Evolutionary conservation across 1,140 invertebrate genomes (phyloP), one percentile per base, ranked within the genome.

Genomic region (Meloidogyne hapla): DNA sequence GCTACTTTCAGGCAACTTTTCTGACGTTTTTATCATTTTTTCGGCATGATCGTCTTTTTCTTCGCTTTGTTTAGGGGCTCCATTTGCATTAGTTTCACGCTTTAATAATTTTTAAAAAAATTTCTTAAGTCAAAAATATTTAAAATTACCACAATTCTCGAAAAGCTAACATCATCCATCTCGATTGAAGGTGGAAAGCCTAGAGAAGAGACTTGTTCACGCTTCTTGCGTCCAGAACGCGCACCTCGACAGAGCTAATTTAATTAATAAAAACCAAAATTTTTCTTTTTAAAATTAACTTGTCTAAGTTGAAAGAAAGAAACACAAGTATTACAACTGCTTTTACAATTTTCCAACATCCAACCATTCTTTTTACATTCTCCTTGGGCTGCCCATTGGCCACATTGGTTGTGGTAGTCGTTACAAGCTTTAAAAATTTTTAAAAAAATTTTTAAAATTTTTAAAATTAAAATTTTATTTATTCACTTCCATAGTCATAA

Each of bases 281-380:
- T 9, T 3, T 21, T 45, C 26, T 56, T 6, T 69, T 21, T 42
- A 23, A 0, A 69, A 69, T 42, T 69, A 26, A 78, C 63, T 71
- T 78, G 78, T 42, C 77, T 38, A 18, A 78, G 77, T 61, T 78
- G 79, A 38, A 68, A 62, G 23, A 45, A 45, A 33, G 63, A 77
- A 4, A 78, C 56, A 61, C 77, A 78, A 33, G 78, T 79, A 25
- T 73, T 45, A 71, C 77, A 78, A 23, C 76, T 77, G 25, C 18
- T 42, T 73, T 73, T 69, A 33, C 78, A 79, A 65, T 79, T 79
- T 69, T 83, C 79, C n/a, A 83, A 45, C 81, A 83, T 80, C 79
- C 79, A 80, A 15, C 56, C 63, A 56, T 80, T 80, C 26, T 77
- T 78, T 5, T 33, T 25, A 67, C 79, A 80, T 79, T 80, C 79